Evolutionary conservation across 2,113 vertebrate genomes (phyloP).

Genomic region (Crotalus helleri): DNA sequence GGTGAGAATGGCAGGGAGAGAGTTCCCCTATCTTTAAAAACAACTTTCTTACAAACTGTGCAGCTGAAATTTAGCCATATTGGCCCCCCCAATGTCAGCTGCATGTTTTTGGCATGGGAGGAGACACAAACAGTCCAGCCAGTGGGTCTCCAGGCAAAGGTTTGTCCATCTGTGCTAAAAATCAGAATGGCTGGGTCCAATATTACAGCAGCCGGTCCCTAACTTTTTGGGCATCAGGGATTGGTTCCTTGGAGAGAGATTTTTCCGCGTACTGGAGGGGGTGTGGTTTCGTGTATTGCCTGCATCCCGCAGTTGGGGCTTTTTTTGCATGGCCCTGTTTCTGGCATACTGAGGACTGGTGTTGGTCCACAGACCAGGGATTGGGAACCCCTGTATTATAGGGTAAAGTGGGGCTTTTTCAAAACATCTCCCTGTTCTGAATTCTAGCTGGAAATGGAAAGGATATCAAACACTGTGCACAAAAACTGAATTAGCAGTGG

Average conservation of each 20-base stretch:
- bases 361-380: no score
- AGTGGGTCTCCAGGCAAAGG: not conserved
- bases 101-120: not conserved
- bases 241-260: no score
- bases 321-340: no score
- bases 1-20: not conserved
- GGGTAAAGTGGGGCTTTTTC: not conserved
- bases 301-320: no score
- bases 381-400: not conserved
- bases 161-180: not conserved
- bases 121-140: not conserved
- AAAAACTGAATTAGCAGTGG: not conserved
- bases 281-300: no score
- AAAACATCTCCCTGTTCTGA: not conserved
- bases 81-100: not conserved
- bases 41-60: not conserved
- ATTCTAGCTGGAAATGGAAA: not conserved
- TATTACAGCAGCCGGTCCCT: no score
- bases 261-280: no score
- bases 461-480: not conserved
- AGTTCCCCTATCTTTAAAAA: not conserved
- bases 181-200: not conserved
- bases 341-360: no score
- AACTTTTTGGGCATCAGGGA: no score
- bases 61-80: not conserved